A percentile compares a stretch with the other conserved stretches of the same genome.
These are phyloP conservation scores for Trinorchestia longiramus DNA, from an alignment of 1,140 invertebrate genomes.

Conservation along the genomic window DNA sequence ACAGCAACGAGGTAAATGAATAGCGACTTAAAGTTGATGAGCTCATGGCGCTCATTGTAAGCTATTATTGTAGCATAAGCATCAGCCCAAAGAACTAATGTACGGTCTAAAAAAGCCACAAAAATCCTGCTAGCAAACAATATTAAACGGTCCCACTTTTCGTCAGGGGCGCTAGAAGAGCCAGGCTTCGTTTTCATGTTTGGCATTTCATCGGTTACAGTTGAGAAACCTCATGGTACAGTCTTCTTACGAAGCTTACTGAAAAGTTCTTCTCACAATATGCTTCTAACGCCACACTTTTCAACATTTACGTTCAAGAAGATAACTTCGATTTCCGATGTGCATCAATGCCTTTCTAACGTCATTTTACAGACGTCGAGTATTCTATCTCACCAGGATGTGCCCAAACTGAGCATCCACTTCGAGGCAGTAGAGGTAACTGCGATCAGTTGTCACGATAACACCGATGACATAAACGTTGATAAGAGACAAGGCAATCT, in stretches of 20 bases:
- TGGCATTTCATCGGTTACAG: neutral
- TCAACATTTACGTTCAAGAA: neutral
- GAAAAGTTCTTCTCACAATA: neutral
- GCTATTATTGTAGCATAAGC: neutral
- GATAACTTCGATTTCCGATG: neutral
- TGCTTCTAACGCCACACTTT: neutral
- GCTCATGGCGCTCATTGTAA: slow-evolving; percentile 29
- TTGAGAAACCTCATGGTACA: neutral
- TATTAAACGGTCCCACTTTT: neutral
- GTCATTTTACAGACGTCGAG: neutral
- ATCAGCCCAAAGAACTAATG: neutral
- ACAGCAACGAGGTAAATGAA: neutral
- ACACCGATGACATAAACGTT: neutral
- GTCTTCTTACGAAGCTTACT: neutral
- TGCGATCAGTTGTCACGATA: neutral
- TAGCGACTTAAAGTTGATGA: neutral
- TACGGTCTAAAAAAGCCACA: neutral
- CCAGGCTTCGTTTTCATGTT: neutral
- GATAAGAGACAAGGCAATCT: slow-evolving; percentile 7
- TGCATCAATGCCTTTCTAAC: neutral
- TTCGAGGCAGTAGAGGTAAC: neutral
- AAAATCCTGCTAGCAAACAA: neutral
- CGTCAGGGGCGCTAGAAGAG: neutral
- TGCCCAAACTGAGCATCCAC: neutral
- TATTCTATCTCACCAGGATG: neutral